phyloP scores from a whole-genome alignment of 2,113 vertebrate species.

The Catharus fuscescens region DNA sequence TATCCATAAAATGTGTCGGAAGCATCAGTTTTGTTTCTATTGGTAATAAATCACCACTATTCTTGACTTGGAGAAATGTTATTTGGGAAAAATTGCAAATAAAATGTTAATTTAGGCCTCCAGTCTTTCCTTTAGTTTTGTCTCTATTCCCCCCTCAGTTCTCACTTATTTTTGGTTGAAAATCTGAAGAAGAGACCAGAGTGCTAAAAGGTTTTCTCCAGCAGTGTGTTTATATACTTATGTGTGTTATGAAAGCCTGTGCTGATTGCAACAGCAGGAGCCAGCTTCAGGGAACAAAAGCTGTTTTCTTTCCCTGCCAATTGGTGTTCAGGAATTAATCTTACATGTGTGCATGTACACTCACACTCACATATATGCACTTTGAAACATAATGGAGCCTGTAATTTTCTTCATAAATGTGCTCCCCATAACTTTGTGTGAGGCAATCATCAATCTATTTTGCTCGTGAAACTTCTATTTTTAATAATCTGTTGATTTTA shows the following conservation, averaged over 20 bases:
- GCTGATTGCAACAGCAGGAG: slow-evolving; percentile 68
- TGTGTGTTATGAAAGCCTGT: slow-evolving; percentile 32
- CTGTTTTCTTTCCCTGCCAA: slow-evolving; percentile 23
- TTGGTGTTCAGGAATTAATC: slow-evolving; percentile 48
- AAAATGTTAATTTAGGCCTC: background rate
- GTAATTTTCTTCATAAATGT: background rate
- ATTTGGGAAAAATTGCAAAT: background rate
- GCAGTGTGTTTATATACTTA: slow-evolving; percentile 27
- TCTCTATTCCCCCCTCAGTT: background rate
- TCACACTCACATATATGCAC: too few species aligned
- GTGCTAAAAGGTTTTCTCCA: slow-evolving; percentile 55
- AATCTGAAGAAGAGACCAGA: slow-evolving; percentile 12
- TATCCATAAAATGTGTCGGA: background rate
- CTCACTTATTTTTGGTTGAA: slow-evolving; percentile 8
- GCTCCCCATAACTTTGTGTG: background rate
- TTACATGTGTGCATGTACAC: background rate
- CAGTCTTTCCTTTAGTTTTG: background rate
- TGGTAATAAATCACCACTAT: background rate
- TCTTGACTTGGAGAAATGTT: background rate
- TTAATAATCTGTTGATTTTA: background rate
- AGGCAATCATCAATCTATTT: background rate
- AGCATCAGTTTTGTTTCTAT: background rate
- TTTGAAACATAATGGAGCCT: background rate
- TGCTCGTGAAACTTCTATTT: background rate
- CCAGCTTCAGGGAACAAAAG: slow-evolving; percentile 56